phyloP scores from a whole-genome alignment of 2,797 vertebrate species.

The Hyperoplus lanceolatus region DNA sequence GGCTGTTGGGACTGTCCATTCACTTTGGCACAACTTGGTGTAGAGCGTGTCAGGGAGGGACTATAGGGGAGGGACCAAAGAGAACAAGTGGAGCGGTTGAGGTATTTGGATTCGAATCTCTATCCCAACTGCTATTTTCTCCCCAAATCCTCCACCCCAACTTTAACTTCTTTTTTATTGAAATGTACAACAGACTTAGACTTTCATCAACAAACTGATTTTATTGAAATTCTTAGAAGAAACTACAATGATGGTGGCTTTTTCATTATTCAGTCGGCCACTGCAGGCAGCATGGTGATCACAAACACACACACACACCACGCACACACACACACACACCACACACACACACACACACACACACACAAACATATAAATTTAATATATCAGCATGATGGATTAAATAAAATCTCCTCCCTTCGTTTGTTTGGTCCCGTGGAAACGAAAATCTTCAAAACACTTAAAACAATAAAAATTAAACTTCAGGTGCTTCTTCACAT shows the following conservation, averaged over 20 bases:
- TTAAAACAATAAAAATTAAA: constrained; percentile 36
- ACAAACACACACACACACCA: neutral
- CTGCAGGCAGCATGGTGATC: constrained; percentile 51
- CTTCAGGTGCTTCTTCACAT: constrained; percentile 5
- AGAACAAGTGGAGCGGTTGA: too few species aligned
- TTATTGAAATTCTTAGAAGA: constrained; percentile 45
- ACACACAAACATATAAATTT: neutral
- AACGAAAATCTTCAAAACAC: constrained; percentile 21
- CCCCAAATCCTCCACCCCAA: too few species aligned
- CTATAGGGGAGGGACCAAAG: too few species aligned
- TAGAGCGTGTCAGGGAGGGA: too few species aligned
- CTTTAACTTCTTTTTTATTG: neutral
- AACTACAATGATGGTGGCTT: constrained; percentile 25
- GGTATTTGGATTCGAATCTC: too few species aligned
- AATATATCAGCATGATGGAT: constrained; percentile 41
- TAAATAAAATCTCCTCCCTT: constrained; percentile 36
- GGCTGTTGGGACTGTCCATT: too few species aligned
- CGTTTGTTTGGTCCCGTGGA: constrained; percentile 29
- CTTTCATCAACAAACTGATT: constrained; percentile 23
- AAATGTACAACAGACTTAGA: neutral
- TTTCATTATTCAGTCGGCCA: constrained; percentile 8
- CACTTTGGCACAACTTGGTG: too few species aligned
- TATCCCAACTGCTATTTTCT: too few species aligned
- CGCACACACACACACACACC: neutral
- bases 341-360: neutral